Base-by-base conservation (phyloP, 2,113 vertebrate species). In the Chloebia gouldiae region DNA sequence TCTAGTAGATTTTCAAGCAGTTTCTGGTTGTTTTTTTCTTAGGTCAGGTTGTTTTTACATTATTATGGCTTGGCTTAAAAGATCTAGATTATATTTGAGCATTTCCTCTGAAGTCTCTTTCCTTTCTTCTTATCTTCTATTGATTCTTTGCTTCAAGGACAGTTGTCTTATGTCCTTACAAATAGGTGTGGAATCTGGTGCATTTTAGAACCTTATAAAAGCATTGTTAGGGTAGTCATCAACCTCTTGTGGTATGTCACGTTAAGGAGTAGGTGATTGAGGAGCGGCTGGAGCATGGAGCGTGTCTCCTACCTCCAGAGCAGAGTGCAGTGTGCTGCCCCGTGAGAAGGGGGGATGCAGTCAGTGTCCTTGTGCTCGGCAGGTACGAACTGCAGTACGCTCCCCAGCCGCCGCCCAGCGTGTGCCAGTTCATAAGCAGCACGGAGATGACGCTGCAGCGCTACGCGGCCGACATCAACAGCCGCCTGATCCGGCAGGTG, bases 381-480 rank as follows among this genome's bases (percentile, higher is more conserved):
- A 99, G 99, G 65, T 99, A 99, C 15, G 99, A 99, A 93, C 92
- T 98, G 82, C 98, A 99, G 23, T 99, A 99, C 54, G 98, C 99
- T 5, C 99, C 99, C 5, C 99, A 99, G 42, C 98, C 99, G 1
- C 98, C 98, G 6, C 93, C 98, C 2, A 91, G 98, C 49, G 93
- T 94, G 33, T 99, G 98, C 86, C 99, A 99, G 97, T 99, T 99
- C 92, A 98, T 99, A 30, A 99, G 99, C 0, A 98, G 98, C 37
- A 99, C 99, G 1, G 99, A 99, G 76, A 91, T 99, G 98, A 98
- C 98, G 5, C 96, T 99, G 53, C 99, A 99, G 96, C 98, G 98
- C 63, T 99, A 99, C 1, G 99, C 98, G 6, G 98, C 98, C 1
- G 99, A 99, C 19, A 98, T 98, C 30, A 99, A 99, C 42, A 98